These are phyloP conservation scores for Etheostoma nigrum DNA, from an alignment of 2,797 vertebrate genomes.

Conservation along the genomic window DNA sequence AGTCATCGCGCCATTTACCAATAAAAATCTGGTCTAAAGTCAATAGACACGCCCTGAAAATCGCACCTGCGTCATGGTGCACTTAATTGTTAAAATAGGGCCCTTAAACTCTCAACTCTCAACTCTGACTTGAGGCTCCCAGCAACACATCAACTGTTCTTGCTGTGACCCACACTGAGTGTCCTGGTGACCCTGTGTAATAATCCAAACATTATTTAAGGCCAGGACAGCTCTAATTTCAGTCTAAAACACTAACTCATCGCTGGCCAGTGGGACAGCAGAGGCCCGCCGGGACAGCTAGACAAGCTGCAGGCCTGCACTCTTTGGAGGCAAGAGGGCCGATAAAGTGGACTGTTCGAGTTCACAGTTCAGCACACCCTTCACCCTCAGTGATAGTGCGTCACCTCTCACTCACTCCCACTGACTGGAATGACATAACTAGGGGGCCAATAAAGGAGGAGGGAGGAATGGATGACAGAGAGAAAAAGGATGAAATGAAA, in stretches of 20 bases:
- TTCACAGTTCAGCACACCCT: slow-evolving; percentile 70
- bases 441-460: slow-evolving; percentile 36
- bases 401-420: slow-evolving; percentile 43
- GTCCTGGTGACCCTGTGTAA: slow-evolving; percentile 26
- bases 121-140: background rate
- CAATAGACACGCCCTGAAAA: no score
- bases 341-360: slow-evolving; percentile 53
- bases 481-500: slow-evolving; percentile 16
- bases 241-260: slow-evolving; percentile 8
- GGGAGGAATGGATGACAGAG: background rate
- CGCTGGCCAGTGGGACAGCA: slow-evolving; percentile 12
- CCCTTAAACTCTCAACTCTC: slow-evolving; percentile 3
- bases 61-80: no score
- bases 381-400: slow-evolving; percentile 54
- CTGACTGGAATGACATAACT: slow-evolving; percentile 41
- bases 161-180: slow-evolving; percentile 9
- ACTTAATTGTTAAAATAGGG: no score
- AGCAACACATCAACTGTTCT: slow-evolving; percentile 15
- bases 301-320: slow-evolving; percentile 47
- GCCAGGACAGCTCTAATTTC: slow-evolving; percentile 1
- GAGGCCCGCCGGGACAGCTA: slow-evolving; percentile 14
- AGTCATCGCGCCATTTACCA: no score
- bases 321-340: slow-evolving; percentile 35
- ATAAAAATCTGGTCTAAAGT: no score
- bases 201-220: slow-evolving; percentile 42